A percentile compares a stretch with the other conserved stretches of the same genome.
Evolutionary conservation across 2,113 vertebrate genomes (phyloP).

Genomic region (Eudorcas thomsonii): DNA sequence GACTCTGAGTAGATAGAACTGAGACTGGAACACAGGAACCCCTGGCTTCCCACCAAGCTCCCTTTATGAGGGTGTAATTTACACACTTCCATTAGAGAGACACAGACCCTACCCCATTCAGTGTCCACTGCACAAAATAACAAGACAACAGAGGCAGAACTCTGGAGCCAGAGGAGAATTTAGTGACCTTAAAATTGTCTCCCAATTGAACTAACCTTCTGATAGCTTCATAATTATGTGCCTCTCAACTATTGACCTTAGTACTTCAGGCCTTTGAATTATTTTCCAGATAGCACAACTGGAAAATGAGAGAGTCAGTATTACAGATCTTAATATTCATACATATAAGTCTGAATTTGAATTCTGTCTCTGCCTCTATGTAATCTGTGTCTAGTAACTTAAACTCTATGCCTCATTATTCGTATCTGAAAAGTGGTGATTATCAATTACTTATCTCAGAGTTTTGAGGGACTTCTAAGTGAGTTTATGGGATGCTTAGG

Average conservation of each 20-base stretch:
- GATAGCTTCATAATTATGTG: background rate
- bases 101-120: background rate
- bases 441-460: background rate
- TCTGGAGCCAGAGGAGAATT: background rate
- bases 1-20: background rate
- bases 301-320: background rate
- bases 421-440: background rate
- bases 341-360: background rate
- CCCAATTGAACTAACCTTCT: background rate
- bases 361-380: background rate
- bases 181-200: background rate
- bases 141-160: background rate
- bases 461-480: background rate
- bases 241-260: background rate
- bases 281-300: background rate
- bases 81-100: background rate
- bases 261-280: background rate
- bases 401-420: background rate
- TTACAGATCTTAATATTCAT: background rate
- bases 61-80: background rate
- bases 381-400: background rate
- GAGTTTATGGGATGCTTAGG: background rate
- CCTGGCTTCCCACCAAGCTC: background rate
- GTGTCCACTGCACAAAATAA: background rate
- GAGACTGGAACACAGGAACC: background rate